Evolutionary conservation across 2,888 invertebrate species (phyloP), one percentile per base, ranked within the genome.

Genomic region (Galeopsomyia nigrocyanea): DNA sequence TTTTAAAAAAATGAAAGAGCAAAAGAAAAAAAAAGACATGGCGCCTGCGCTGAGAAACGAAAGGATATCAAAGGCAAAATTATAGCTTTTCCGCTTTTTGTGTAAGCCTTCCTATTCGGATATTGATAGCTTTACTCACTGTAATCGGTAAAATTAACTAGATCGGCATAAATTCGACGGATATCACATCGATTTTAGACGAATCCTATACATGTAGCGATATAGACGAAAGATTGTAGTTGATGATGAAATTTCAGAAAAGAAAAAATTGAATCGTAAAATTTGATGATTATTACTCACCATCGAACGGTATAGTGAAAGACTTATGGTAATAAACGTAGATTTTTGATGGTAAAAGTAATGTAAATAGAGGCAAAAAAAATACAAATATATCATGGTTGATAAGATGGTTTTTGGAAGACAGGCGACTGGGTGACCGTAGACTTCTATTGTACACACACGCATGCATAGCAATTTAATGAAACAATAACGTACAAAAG

Each of bases 41-140:
- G 56, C 69, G 55, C 67, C 67, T 72, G 69, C 75, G 69, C 72
- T 75, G 55, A 72, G 49, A 72, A 46, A 22, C 62, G 19, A 64
- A 70, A 7, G 16, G 14, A 66, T 74, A 70, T 70, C 46, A 22
- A n/a, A 57, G 53, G 19, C 55, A 39, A 47, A 50, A 71, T 68
- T 17, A 5, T 26, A 21, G 47, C 39, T 57, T 60, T 53, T 19
- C 16, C 65, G 55, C 60, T 57, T 66, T 62, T 55, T n/a, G 3
- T 62, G 55, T 64, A 68, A 19, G 31, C 26, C 22, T 60, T 39
- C 21, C 53, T 17, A 53, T 7, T 62, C 57, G 19, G 31, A 49
- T 17, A 53, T 50, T 22, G 26, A 51, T 10, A 19, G 31, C 21
- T 51, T 62, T n/a, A 67, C 7, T 51, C 26, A 62, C 57, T 39